Percentiles rank a stretch among this genome's conserved stretches.
Conservation (phyloP, 2,797 vertebrate species). For the Tiaroga cobitis region DNA sequence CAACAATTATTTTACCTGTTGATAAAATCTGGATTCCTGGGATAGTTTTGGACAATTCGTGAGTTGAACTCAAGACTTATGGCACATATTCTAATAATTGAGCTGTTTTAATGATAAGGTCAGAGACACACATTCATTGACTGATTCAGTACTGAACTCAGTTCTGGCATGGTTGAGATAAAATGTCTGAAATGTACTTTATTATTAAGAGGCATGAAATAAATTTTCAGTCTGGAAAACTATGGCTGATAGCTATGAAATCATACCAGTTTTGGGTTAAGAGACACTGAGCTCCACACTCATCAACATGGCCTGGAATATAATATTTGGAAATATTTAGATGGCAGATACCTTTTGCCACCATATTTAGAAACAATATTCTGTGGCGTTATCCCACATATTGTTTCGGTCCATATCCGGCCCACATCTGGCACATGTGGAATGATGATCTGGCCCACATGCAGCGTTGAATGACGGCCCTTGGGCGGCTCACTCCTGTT, state of each 20-base stretch:
- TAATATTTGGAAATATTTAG: not conserved
- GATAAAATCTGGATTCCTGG: constrained; percentile 74
- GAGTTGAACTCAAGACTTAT: constrained; percentile 42
- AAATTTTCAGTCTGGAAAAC: not conserved
- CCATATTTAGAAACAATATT: not conserved
- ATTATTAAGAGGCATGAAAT: not conserved
- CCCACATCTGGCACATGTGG: no score
- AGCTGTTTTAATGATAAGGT: not conserved
- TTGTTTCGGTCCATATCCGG: no score
- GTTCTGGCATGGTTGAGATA: not conserved
- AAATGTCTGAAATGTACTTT: not conserved
- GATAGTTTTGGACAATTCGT: constrained; percentile 74
- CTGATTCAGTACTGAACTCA: not conserved
- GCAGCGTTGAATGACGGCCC: no score
- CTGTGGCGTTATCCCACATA: not conserved
- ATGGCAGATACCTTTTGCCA: not conserved
- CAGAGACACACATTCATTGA: not conserved
- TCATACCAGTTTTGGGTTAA: not conserved
- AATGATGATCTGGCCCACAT: no score
- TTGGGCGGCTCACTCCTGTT: no score
- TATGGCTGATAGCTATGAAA: not conserved
- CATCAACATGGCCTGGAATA: not conserved
- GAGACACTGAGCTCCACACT: not conserved
- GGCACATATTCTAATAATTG: not conserved
- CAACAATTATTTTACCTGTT: constrained; percentile 69